phyloP scores from a whole-genome alignment of 2,797 vertebrate species.

The Parotocinclus haroldoi region DNA sequence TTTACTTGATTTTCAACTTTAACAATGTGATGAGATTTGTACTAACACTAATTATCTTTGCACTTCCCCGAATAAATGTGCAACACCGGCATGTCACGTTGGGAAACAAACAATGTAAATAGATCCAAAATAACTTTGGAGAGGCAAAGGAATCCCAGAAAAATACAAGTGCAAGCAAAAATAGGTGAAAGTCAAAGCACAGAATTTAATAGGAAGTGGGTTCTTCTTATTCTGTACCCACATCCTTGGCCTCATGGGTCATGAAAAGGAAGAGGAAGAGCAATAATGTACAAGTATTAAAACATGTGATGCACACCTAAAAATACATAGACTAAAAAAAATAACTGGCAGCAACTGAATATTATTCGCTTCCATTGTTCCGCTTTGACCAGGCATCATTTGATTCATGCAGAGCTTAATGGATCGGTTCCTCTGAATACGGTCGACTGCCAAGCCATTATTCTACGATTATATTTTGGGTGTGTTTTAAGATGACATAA shows the following conservation, averaged over 20 bases:
- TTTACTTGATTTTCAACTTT: too few relatives aligned
- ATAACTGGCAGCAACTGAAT: background rate
- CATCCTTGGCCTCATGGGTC: constrained; percentile 25
- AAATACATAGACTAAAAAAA: background rate
- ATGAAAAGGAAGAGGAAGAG: constrained; percentile 21
- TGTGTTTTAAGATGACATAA: too few relatives aligned
- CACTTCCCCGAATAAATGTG: too few relatives aligned
- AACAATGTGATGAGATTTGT: too few relatives aligned
- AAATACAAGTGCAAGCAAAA: background rate
- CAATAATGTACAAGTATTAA: background rate
- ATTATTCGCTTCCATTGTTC: background rate
- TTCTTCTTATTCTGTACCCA: constrained; percentile 29
- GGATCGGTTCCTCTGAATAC: too few relatives aligned
- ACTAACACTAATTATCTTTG: too few relatives aligned
- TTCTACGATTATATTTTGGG: too few relatives aligned
- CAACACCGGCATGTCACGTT: too few relatives aligned
- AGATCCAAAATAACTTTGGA: background rate
- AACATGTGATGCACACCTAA: background rate
- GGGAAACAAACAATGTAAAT: too few relatives aligned
- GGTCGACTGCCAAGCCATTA: too few relatives aligned
- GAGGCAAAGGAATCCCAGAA: background rate
- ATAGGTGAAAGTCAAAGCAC: constrained; percentile 15
- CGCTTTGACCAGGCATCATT: too few relatives aligned
- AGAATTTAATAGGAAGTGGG: constrained; percentile 34
- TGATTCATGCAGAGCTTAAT: background rate